Evolutionary conservation across 2,888 invertebrate species (phyloP), one percentile per base, ranked within the genome.

Genomic region (Andrena fulva): DNA sequence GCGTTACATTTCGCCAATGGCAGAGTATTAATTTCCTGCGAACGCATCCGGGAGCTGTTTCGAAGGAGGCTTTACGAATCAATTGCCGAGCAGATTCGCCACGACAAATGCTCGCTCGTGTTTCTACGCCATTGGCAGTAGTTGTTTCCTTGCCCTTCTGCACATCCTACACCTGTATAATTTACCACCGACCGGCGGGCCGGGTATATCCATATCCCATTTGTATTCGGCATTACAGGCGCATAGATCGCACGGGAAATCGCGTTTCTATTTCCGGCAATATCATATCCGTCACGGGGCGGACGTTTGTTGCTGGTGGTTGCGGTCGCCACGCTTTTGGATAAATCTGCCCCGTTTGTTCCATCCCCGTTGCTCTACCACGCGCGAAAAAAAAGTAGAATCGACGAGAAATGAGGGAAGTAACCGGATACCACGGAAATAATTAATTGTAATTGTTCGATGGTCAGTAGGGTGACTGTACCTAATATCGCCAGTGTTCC

Each of bases 241-340:
- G 87, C 90, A 89, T 85, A 89, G 85, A 91, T 89, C 87, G 89
- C 85, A 87, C 91, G 87, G 90, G 91, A 90, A 91, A 91, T 92
- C 92, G 88, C 90, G 84, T 90, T 86, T 90, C 91, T 90, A 92
- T 92, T 92, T 92, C 92, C 92, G 91, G 90, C 87, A 90, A 91
- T 91, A 91, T 90, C 92, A 90, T 91, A 92, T 92, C 92, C 92
- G 91, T 91, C 91, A 89, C 82, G 70, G 80, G 76, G 62, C 83
- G 80, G 85, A 82, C 84, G 80, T 79, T 85, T 56, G 75, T 70
- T 73, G 74, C 64, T 62, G 48, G 76, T 68, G 75, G 77, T 69
- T 75, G 82, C 54, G 75, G 82, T 71, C 52, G 59, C 77, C 31
- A 63, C 74, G 75, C 71, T 56, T 52, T 52, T 48, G 59, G 73